Base-by-base conservation (phyloP, 1,140 invertebrate species). In the Andricus grossulariae region DNA sequence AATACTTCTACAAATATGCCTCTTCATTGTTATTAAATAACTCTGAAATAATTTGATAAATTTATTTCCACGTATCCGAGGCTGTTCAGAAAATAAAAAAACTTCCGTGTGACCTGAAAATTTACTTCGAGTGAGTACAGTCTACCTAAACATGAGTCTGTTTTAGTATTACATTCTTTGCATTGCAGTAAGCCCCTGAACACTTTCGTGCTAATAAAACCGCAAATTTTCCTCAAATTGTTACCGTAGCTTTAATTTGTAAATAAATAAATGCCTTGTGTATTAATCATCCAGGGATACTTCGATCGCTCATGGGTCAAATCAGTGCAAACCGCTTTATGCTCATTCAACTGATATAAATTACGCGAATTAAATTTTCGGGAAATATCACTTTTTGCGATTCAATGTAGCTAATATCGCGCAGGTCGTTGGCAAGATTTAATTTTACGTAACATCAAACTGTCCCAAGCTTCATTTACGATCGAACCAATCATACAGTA, bases 391-490 rank as follows among this genome's bases (percentile, higher is more conserved):
- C 25, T 60, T 32, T 60, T 60, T 60, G 57, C 12, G 21, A 25
- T 60, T 21, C 11, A 60, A 60, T 60, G 39, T 60, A 60, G 57
- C 6, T 32, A 60, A 60, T 32, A 32, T 60, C 10, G 19, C 10
- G 19, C 25, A 39, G 21, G 25, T 60, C 25, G 57, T 32, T 32
- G 39, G 57, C 57, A 32, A 60, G 12, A 60, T 60, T 60, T 60
- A 60, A 60, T 60, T 60, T 6, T 60, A 60, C 55, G 55, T 60
- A 13, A 19, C 25, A 19, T 60, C 4, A 60, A 60, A 19, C 55
- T 12, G 12, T 60, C 25, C 11, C 15, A 60, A 25, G 12, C 0
- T 25, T 32, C 21, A 60, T 32, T 60, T 32, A 16, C 21, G 21
- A 60, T 25, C 5, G 25, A 32, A 15, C 21, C 25, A 60, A 21